phyloP scores from a whole-genome alignment of 2,888 invertebrate genomes.

The Netelia inedita region DNA sequence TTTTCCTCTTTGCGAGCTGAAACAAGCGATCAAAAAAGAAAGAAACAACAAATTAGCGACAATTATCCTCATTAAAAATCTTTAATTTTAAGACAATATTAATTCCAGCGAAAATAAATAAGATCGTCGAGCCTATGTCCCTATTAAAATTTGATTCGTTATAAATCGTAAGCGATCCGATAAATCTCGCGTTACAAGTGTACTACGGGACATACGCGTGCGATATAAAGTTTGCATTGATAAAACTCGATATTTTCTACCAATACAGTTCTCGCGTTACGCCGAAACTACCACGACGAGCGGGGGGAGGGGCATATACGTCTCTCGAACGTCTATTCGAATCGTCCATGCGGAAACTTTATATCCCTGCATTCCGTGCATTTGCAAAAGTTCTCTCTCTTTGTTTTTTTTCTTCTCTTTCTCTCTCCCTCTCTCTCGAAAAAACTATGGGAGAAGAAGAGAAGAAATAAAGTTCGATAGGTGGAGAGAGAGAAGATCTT shows the following conservation, averaged over 20 bases:
- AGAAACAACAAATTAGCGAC: background rate
- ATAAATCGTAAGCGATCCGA: conserved; percentile 21
- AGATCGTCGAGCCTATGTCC: no score
- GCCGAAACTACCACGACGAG: conserved; percentile 30
- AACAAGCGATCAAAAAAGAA: conserved; percentile 44
- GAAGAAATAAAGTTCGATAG: conserved; percentile 56
- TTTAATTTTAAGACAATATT: background rate
- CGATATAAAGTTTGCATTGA: conserved; percentile 44
- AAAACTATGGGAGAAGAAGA: conserved; percentile 18
- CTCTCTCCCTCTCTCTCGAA: background rate
- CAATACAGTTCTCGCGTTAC: conserved; percentile 19
- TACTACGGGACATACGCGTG: conserved; percentile 1
- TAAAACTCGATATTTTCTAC: conserved; percentile 50
- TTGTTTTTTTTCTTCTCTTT: no score
- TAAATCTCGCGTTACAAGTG: conserved; percentile 46
- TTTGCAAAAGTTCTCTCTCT: conserved; percentile 39
- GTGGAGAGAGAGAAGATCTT: conserved; percentile 30
- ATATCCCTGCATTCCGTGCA: conserved; percentile 47
- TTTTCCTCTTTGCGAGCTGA: conserved; percentile 54
- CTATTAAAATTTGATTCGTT: background rate
- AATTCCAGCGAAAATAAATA: background rate
- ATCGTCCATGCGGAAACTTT: conserved; percentile 62
- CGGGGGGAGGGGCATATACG: conserved; percentile 9
- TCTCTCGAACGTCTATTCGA: conserved; percentile 36
- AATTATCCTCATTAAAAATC: conserved; percentile 1